These are phyloP conservation scores for mouse (Mus musculus) DNA, from an alignment of 2,113 vertebrate genomes.

Conservation along the genomic window DNA sequence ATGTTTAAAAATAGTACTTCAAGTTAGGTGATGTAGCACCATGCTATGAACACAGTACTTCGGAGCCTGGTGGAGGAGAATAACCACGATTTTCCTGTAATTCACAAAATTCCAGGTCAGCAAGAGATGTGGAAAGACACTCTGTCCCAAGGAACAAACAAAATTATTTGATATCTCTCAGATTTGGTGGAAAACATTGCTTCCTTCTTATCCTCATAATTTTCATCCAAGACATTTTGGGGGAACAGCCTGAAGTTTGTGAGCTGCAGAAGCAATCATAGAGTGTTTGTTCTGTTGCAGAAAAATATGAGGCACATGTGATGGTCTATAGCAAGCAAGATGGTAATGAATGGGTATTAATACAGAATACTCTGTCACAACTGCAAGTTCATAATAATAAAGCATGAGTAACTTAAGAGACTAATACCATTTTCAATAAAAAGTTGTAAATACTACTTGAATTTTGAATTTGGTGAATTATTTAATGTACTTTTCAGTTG, in stretches of 20 bases:
- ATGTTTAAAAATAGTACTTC: background rate
- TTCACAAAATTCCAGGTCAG: background rate
- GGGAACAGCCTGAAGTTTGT: background rate
- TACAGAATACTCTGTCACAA: background rate
- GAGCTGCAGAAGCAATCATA: slow-evolving; percentile 26
- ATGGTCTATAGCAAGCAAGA: slow-evolving; percentile 35
- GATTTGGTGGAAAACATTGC: background rate
- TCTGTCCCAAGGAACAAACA: background rate
- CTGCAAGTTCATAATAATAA: background rate
- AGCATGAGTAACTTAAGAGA: background rate
- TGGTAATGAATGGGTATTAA: background rate
- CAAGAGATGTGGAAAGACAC: background rate
- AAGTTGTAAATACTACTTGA: background rate
- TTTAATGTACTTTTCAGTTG: background rate
- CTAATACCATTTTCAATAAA: background rate
- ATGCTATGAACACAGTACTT: background rate
- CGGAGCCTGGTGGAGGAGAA: too few relatives aligned
- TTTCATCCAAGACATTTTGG: background rate
- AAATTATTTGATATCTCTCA: background rate
- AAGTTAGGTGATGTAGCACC: background rate
- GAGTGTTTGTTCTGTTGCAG: slow-evolving; percentile 9
- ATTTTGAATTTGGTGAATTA: background rate
- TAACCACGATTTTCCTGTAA: background rate
- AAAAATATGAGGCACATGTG: slow-evolving; percentile 7
- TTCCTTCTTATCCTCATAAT: background rate